Percentiles rank a stretch among this genome's conserved stretches.
Evolutionary conservation across 2,888 invertebrate species (phyloP).

Genomic region (Acronicta leporina): DNA sequence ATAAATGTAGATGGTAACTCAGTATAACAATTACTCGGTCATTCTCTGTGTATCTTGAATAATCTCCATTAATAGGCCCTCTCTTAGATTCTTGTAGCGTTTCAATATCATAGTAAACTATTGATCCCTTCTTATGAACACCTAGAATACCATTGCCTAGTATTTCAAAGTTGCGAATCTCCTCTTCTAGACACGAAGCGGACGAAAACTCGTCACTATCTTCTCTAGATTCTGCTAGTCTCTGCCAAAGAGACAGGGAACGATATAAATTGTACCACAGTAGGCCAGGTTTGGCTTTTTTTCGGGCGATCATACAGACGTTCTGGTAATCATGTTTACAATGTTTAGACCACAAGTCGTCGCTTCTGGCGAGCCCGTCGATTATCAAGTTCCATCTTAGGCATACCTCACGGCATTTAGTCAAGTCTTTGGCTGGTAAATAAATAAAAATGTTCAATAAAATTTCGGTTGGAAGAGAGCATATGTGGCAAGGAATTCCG

Average conservation of each 20-base stretch:
- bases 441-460: conserved; percentile 68
- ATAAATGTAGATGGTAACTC: conserved; percentile 63
- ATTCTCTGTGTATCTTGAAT: conserved; percentile 70
- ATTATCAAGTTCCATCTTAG: conserved; percentile 71
- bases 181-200: conserved; percentile 63
- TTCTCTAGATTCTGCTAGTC: conserved; percentile 64
- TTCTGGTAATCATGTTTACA: conserved; percentile 67
- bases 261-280: conserved; percentile 74
- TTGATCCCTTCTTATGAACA: conserved; percentile 67
- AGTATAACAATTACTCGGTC: conserved; percentile 61
- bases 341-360: conserved; percentile 67
- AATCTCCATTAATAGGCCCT: conserved; percentile 63
- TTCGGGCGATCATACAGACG: conserved; percentile 60
- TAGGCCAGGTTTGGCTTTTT: conserved; percentile 60
- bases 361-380: conserved; percentile 64
- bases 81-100: conserved; percentile 61
- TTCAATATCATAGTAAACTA: conserved; percentile 72
- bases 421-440: conserved; percentile 67
- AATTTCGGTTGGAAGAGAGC: conserved; percentile 70
- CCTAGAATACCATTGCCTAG: conserved; percentile 68
- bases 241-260: conserved; percentile 74
- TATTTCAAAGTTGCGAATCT: conserved; percentile 68
- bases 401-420: conserved; percentile 72
- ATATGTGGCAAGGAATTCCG: conserved; percentile 18
- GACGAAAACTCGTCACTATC: conserved; percentile 72